A percentile compares a stretch with the other conserved stretches of the same genome.
These are phyloP conservation scores for Meda fulgida DNA, from an alignment of 2,797 vertebrate species.

Conservation along the genomic window DNA sequence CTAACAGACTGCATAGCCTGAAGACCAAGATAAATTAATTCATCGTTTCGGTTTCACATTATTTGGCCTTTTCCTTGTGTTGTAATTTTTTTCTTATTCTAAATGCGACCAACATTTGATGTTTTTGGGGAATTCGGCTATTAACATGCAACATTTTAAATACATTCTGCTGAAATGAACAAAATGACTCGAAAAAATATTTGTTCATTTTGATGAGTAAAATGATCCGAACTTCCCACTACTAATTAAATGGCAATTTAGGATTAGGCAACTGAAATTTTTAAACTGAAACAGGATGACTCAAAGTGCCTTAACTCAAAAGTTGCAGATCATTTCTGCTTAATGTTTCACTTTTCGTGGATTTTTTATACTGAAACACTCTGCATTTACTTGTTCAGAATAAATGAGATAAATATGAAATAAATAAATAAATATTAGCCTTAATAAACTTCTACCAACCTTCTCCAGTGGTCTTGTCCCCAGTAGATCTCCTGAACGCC, in stretches of 20 bases:
- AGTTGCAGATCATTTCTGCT: neutral
- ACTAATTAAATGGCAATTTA: neutral
- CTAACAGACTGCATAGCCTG: too few relatives aligned
- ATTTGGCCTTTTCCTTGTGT: too few relatives aligned
- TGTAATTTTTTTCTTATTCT: too few relatives aligned
- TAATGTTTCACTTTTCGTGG: neutral
- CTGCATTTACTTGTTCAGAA: neutral
- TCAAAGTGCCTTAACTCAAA: neutral
- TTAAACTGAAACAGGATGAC: neutral
- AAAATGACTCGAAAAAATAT: too few relatives aligned
- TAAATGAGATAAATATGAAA: neutral
- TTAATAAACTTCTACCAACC: conserved; percentile 65
- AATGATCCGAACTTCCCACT: too few relatives aligned
- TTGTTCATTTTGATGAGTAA: too few relatives aligned
- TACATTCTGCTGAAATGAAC: too few relatives aligned
- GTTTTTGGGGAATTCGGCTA: too few relatives aligned
- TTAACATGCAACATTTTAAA: too few relatives aligned
- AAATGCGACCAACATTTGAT: too few relatives aligned
- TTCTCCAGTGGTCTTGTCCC: conserved; percentile 67
- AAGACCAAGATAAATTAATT: too few relatives aligned
- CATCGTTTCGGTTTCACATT: too few relatives aligned
- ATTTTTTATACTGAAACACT: neutral
- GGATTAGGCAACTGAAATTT: neutral
- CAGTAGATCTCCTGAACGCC: conserved; percentile 67
- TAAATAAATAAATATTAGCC: neutral